These are phyloP conservation scores for Cabera pusaria DNA, from an alignment of 2,888 invertebrate species.

Conservation along the genomic window DNA sequence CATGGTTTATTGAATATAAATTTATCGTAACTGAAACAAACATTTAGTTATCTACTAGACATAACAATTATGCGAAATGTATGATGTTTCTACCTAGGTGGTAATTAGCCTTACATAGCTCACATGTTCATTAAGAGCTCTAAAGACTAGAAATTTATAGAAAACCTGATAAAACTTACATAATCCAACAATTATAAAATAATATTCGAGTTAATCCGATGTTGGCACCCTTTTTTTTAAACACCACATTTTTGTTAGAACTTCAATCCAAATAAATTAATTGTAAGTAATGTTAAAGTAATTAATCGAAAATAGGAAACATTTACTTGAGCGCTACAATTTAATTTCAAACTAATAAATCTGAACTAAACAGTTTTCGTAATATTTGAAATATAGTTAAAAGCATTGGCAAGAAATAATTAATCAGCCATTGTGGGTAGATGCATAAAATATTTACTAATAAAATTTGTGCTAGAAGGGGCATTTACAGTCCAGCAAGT, in stretches of 20 bases:
- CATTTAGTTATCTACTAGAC: too few species aligned
- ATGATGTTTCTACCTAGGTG: conserved; percentile 11
- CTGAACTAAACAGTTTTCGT: conserved; percentile 4
- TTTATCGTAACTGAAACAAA: too few species aligned
- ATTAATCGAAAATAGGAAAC: conserved; percentile 70
- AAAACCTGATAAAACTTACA: conserved; percentile 12
- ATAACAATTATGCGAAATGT: too few species aligned
- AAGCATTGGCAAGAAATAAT: conserved; percentile 16
- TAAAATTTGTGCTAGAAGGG: too few species aligned
- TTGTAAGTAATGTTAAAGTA: conserved; percentile 12
- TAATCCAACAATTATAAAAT: conserved; percentile 20
- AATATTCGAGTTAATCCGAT: conserved; percentile 18
- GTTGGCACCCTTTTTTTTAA: conserved; percentile 8
- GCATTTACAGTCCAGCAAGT: too few species aligned
- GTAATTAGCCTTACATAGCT: conserved; percentile 3
- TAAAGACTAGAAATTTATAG: conserved; percentile 26
- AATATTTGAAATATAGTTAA: conserved; percentile 5
- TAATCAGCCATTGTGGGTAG: too few species aligned
- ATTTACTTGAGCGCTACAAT: conserved; percentile 49
- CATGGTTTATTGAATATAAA: too few species aligned
- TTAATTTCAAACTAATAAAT: not conserved
- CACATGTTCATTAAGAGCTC: conserved; percentile 1
- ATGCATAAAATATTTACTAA: too few species aligned
- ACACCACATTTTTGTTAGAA: conserved; percentile 7
- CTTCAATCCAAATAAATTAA: conserved; percentile 32